Evolutionary conservation across 2,797 vertebrate species (phyloP), one percentile per base, ranked within the genome.

Genomic region (Anguilla anguilla): DNA sequence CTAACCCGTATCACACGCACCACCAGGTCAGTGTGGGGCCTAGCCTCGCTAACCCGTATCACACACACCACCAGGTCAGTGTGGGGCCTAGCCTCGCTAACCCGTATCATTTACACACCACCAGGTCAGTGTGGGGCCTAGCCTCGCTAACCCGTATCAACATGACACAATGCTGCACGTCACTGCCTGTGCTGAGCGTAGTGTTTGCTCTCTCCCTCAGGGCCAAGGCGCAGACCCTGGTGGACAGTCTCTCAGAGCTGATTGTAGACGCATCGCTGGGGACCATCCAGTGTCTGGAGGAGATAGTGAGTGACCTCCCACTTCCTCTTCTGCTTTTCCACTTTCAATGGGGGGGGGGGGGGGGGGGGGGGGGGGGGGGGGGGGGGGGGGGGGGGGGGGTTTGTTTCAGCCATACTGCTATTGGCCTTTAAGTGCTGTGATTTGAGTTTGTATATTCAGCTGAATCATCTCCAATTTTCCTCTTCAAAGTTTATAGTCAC

Each of bases 271-370:
- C 97, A 0, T 98, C 97, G 0, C 91, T 97, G 85, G 98, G 96
- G 91, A 97, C 96, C 0, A 94, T 98, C 92, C 96, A 98, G 88
- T 99, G 98, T 94, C 97, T 99, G 77, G 98, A 98, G 91, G 98
- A 99, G 96, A 98, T 99, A 90, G 99, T 99, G 92, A 98, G 98
- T 96, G 64, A 61, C 84, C 6, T 1, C 28, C 9, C 31, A 17
- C 2, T 43, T 55, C 28, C 13, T 25, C 81, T 86, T 61, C 11
- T 53, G 2, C 2, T 79, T 31, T 57, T 51, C 28, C 17, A 59
- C 74, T n/a, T 0, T 39, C 3, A 10, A 59, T 43, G 39, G 39
- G 39, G 39, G 35, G 35, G 35, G 35, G 35, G 35, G 35, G 35
- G 35, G 35, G 35, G 35, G 0, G 0, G 0, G 1, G n/a, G n/a